A percentile compares a stretch with the other conserved stretches of the same genome.
These are phyloP conservation scores for Synanceia verrucosa DNA, from an alignment of 2,797 vertebrate genomes.

Conservation along the genomic window DNA sequence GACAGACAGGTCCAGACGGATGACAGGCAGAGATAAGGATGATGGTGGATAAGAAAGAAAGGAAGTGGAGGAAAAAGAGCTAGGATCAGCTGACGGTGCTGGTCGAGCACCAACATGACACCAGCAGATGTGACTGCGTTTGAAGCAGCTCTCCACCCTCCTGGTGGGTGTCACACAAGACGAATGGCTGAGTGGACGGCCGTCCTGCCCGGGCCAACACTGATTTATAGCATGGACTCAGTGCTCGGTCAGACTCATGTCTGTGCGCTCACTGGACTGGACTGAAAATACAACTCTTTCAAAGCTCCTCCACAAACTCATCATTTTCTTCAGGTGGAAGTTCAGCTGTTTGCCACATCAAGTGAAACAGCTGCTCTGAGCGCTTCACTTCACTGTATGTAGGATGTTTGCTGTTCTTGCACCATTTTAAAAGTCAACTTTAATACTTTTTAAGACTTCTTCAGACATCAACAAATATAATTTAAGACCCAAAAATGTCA, in stretches of 20 bases:
- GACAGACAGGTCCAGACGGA: not conserved
- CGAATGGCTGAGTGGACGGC: slow-evolving; percentile 28
- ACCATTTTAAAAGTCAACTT: no score
- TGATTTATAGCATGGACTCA: slow-evolving; percentile 36
- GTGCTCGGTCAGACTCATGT: not conserved
- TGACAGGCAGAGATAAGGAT: slow-evolving; percentile 16
- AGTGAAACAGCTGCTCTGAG: slow-evolving; percentile 16
- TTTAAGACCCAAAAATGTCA: no score
- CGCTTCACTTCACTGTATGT: no score
- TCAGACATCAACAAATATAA: no score
- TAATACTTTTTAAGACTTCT: no score
- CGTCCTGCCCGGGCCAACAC: slow-evolving; percentile 1
- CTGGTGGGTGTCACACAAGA: slow-evolving; percentile 34
- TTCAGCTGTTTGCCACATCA: slow-evolving; percentile 3
- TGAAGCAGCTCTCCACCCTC: slow-evolving; percentile 29
- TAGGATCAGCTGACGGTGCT: slow-evolving; percentile 21
- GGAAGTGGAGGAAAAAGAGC: slow-evolving; percentile 24
- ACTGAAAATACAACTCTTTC: not conserved
- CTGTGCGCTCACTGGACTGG: not conserved
- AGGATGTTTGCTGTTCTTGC: no score
- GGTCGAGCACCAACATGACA: slow-evolving; percentile 46
- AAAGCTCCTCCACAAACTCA: not conserved
- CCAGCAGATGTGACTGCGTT: slow-evolving; percentile 48
- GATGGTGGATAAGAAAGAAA: slow-evolving; percentile 6
- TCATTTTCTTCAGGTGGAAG: not conserved